Evolutionary conservation across 1,140 invertebrate genomes (phyloP).

Genomic region (Aethina tumida): DNA sequence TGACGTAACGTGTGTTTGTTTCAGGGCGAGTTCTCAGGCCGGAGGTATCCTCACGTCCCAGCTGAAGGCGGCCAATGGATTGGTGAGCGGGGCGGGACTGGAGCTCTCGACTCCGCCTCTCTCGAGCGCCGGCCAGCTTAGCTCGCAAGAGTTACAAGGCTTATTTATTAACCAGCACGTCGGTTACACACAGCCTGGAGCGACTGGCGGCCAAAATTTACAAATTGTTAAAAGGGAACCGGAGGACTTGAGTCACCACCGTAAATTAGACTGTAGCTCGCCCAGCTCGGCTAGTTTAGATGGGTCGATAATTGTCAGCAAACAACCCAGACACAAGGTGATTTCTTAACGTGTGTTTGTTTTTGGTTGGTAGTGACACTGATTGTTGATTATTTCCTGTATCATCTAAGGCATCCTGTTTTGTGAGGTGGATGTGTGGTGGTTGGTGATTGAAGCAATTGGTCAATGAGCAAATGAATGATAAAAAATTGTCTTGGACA

Average conservation of each 20-base stretch:
- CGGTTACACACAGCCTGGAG: slow-evolving; percentile 29
- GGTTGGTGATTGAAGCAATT: slow-evolving; percentile 2
- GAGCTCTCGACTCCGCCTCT: slow-evolving; percentile 41
- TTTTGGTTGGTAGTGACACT: slow-evolving; percentile 3
- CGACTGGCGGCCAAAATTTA: slow-evolving; percentile 36
- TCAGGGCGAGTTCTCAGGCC: slow-evolving; percentile 35
- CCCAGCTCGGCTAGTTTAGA: slow-evolving; percentile 32
- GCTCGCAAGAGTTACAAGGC: slow-evolving; percentile 45
- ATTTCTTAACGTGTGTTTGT: slow-evolving; percentile 18
- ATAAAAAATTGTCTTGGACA: too few species aligned
- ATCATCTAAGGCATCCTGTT: too few species aligned
- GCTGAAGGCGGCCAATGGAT: slow-evolving; percentile 45
- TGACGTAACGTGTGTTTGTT: slow-evolving; percentile 33
- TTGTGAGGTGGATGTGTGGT: too few species aligned
- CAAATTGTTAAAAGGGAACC: slow-evolving; percentile 53
- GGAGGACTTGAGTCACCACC: slow-evolving; percentile 49
- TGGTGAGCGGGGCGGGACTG: slow-evolving; percentile 43
- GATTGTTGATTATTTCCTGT: not conserved
- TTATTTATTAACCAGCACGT: slow-evolving; percentile 50
- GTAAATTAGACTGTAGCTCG: slow-evolving; percentile 32
- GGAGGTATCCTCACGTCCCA: slow-evolving; percentile 37
- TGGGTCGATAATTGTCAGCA: slow-evolving; percentile 32
- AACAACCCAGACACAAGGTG: slow-evolving; percentile 34
- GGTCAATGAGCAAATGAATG: too few species aligned
- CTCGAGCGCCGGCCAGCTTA: slow-evolving; percentile 35